Base-by-base conservation (phyloP, 1,140 invertebrate genomes). In the Hesperophylax magnus region DNA sequence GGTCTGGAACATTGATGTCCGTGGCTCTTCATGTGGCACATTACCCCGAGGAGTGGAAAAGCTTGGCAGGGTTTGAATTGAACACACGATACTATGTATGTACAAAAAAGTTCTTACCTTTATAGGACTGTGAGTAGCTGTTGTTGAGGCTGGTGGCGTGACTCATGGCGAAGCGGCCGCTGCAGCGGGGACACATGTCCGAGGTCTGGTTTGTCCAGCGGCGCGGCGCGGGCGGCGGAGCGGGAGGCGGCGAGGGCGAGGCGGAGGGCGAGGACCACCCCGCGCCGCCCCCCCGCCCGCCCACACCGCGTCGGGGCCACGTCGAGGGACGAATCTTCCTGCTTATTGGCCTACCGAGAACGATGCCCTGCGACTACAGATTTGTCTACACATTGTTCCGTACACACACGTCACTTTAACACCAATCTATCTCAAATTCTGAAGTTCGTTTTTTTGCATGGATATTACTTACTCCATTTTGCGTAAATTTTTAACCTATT, bases 51-150 rank as follows among this genome's bases (percentile, higher is more conserved):
- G n/a, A n/a, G n/a, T n/a, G n/a, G n/a, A n/a, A n/a, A n/a, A n/a
- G n/a, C n/a, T n/a, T n/a, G n/a, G n/a, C n/a, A n/a, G n/a, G n/a
- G n/a, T n/a, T n/a, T n/a, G n/a, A n/a, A n/a, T n/a, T n/a, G n/a
- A n/a, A n/a, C n/a, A n/a, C n/a, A n/a, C n/a, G n/a, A n/a, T n/a
- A n/a, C n/a, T n/a, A n/a, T n/a, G n/a, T n/a, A n/a, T n/a, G n/a
- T n/a, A n/a, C 3, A n/a, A n/a, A 14, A 3, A 56, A 1, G 5
- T 15, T 31, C 63, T 77, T 82, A 83, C 81, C 81, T 83, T 83
- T 83, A 39, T 83, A 83, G 0, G 81, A 77, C 56, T 80, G 81
- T n/a, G 81, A 71, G 69, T 80, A 83, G 81, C 78, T 83, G 75
- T 80, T 83, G 69, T 76, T 83, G 15, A 80, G 65, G 61, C 78